Evolutionary conservation across 2,113 vertebrate species (phyloP).

Genomic region (Todiramphus chloris): DNA sequence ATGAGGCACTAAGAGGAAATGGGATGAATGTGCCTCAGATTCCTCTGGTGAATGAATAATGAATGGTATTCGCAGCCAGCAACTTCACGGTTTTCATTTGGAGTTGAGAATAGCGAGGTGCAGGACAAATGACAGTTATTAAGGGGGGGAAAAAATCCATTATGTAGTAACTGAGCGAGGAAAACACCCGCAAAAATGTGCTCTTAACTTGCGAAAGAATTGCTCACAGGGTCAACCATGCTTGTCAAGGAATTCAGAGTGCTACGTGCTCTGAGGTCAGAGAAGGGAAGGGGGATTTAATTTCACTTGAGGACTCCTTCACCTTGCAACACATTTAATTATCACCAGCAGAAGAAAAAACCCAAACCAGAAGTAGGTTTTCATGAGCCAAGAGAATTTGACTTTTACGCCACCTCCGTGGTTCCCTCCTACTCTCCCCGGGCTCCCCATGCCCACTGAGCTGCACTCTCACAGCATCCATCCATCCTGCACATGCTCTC

Average conservation of each 20-base stretch:
- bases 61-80: neutral
- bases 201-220: neutral
- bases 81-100: neutral
- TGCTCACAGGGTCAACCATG: neutral
- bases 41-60: neutral
- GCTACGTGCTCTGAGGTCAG: neutral
- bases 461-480: neutral
- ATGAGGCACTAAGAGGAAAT: slow-evolving; percentile 19
- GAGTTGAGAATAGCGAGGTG: neutral
- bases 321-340: neutral
- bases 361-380: neutral
- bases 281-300: neutral
- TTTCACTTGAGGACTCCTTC: neutral
- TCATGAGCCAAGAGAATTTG: neutral
- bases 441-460: neutral
- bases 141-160: neutral
- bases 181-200: neutral
- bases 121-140: neutral
- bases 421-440: neutral
- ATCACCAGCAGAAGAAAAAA: neutral
- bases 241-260: neutral
- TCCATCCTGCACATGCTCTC: accelerated
- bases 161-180: neutral
- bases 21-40: neutral
- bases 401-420: neutral